phyloP scores from a whole-genome alignment of 35 echinoderm and acorn worm genomes.

The Hemicentrotus pulcherrimus region DNA sequence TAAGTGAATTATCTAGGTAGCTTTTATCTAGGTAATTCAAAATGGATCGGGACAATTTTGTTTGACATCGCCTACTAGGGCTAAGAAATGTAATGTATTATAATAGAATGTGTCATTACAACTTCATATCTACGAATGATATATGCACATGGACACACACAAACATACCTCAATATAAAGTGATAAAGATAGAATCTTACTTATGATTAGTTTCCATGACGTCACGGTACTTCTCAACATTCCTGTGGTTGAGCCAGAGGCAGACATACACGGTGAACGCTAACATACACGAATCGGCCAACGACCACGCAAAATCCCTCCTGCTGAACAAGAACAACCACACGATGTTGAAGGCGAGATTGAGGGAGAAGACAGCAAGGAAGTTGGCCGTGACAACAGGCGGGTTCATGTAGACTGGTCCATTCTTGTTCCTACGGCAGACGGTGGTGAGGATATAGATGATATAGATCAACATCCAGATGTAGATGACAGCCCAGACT shows the following conservation, averaged over 20 bases:
- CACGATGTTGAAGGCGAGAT: slow-evolving; percentile 62
- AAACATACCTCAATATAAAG: not conserved
- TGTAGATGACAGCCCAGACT: slow-evolving; percentile 79
- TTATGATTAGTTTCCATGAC: slow-evolving; percentile 60
- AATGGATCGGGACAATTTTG: too few species aligned
- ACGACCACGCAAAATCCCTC: slow-evolving; percentile 48
- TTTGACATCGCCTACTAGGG: too few species aligned
- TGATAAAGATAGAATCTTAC: not conserved
- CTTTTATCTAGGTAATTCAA: too few species aligned
- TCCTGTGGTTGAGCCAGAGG: slow-evolving; percentile 57
- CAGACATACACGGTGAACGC: slow-evolving; percentile 67
- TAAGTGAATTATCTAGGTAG: too few species aligned
- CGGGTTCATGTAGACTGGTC: slow-evolving; percentile 73
- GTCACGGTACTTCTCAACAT: slow-evolving; percentile 59
- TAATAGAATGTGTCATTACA: too few species aligned
- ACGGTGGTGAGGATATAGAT: slow-evolving; percentile 66
- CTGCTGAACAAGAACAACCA: slow-evolving; percentile 80
- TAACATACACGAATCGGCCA: slow-evolving; percentile 60
- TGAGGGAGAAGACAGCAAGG: slow-evolving; percentile 60
- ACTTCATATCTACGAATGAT: too few species aligned
- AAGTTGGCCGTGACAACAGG: slow-evolving; percentile 61
- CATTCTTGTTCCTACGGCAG: slow-evolving; percentile 57
- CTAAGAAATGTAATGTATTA: too few species aligned
- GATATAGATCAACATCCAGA: slow-evolving; percentile 65
- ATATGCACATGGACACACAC: too few species aligned